Evolutionary conservation across 2,888 invertebrate genomes (phyloP).

Genomic region (Cephus nigrinus): DNA sequence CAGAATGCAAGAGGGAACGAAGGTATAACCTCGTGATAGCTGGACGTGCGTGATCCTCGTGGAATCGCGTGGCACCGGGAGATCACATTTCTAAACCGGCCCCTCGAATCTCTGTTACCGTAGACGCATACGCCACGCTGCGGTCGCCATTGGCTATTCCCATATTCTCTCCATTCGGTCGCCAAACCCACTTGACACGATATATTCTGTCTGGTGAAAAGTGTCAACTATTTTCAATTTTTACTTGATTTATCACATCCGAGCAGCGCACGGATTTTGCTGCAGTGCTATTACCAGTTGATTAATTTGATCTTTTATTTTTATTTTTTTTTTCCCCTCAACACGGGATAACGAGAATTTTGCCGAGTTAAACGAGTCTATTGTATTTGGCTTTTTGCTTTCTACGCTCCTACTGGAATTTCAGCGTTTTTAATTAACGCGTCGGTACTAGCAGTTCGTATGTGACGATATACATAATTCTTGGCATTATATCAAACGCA

Average conservation of each 20-base stretch:
- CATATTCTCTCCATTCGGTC: background rate
- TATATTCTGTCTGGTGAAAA: background rate
- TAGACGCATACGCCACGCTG: background rate
- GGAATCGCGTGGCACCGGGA: constrained; percentile 39
- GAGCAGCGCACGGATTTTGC: background rate
- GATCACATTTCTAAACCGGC: constrained; percentile 38
- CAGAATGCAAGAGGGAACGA: background rate
- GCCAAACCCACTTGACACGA: background rate
- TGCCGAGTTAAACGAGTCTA: background rate
- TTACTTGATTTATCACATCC: background rate
- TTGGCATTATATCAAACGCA: background rate
- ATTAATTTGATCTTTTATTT: background rate
- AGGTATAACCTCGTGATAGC: background rate
- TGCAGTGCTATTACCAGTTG: background rate
- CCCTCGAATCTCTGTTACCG: constrained; percentile 5
- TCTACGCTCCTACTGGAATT: background rate
- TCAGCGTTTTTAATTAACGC: background rate
- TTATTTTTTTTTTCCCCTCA: background rate
- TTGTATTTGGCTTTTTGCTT: background rate
- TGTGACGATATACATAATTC: background rate
- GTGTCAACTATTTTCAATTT: background rate
- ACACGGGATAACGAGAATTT: background rate
- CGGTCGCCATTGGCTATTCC: background rate
- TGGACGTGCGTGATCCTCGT: constrained; percentile 7
- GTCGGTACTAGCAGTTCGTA: background rate